Evolutionary conservation across 2,888 invertebrate genomes (phyloP), one percentile per base, ranked within the genome.

Genomic region (Caenorhabditis sp.): DNA sequence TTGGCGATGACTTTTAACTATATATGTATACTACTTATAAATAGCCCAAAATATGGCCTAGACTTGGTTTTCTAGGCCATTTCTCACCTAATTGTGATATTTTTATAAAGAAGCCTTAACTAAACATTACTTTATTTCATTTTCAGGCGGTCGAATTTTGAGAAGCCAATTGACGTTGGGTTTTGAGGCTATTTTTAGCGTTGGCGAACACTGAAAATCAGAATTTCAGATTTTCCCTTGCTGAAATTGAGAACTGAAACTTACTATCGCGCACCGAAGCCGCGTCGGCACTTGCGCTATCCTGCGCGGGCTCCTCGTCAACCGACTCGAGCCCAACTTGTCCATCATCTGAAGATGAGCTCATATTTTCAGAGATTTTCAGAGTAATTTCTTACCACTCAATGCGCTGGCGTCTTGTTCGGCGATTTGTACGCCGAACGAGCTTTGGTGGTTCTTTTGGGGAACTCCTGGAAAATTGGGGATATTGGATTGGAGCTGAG

Each of bases 1-100:
- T 72, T 25, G 71, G 67, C 10, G 26, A 54, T 10, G 26, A 23
- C 14, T 23, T 26, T 23, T 26, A 54, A 54, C 2, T 31, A 31
- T 10, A 31, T 31, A 31, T 10, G 10, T 10, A 31, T 31, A 31
- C 10, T 31, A 31, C 31, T 31, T 31, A 31, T 31, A n/a, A n/a
- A n/a, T n/a, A n/a, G n/a, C n/a, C n/a, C n/a, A n/a, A n/a, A n/a
- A n/a, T n/a, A n/a, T n/a, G n/a, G n/a, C n/a, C n/a, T n/a, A n/a
- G n/a, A n/a, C n/a, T n/a, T n/a, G n/a, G n/a, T n/a, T n/a, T n/a
- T n/a, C n/a, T n/a, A n/a, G n/a, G n/a, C n/a, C n/a, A n/a, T n/a
- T n/a, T n/a, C n/a, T n/a, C n/a, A n/a, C n/a, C n/a, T n/a, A 36
- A 36, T 36, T 53, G 23, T 53, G 53, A 53, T 53, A 53, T 53